Percentiles rank a stretch among this genome's conserved stretches.
phyloP scores from a whole-genome alignment of 2,888 invertebrate genomes.

The Drosophila eohydei region DNA sequence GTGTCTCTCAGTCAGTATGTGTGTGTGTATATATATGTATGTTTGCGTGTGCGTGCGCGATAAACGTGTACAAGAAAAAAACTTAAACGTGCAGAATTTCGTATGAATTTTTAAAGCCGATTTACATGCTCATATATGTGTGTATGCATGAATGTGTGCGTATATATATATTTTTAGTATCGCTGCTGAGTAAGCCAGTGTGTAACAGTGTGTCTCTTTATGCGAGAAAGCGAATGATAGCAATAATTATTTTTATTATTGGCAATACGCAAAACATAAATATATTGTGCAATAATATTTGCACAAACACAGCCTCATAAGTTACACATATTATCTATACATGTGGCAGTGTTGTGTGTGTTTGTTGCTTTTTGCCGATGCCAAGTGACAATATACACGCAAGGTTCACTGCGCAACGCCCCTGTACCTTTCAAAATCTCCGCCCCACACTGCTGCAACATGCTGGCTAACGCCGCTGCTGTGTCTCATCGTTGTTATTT shows the following conservation, averaged over 20 bases:
- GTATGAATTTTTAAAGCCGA: constrained; percentile 72
- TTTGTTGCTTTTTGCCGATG: constrained; percentile 14
- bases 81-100: constrained; percentile 74
- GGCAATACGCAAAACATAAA: constrained; percentile 60
- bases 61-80: constrained; percentile 72
- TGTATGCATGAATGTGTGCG: constrained; percentile 13
- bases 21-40: constrained; percentile 26
- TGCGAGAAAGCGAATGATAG: constrained; percentile 25
- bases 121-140: constrained; percentile 35
- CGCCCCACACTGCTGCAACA: constrained; percentile 57
- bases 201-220: constrained; percentile 14
- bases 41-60: constrained; percentile 52
- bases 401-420: constrained; percentile 78
- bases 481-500: constrained; percentile 74
- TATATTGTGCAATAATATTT: constrained; percentile 74
- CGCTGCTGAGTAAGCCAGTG: constrained; percentile 19
- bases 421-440: constrained; percentile 37
- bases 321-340: constrained; percentile 6
- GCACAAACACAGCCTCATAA: constrained; percentile 31
- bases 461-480: constrained; percentile 39
- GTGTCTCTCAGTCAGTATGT: constrained; percentile 11
- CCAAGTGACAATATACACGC: constrained; percentile 62
- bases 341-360: constrained; percentile 24
- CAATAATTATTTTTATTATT: constrained; percentile 38
- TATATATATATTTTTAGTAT: constrained; percentile 36